Conservation (phyloP, 2,888 invertebrate genomes). For the Acanthosoma haemorrhoidale region DNA sequence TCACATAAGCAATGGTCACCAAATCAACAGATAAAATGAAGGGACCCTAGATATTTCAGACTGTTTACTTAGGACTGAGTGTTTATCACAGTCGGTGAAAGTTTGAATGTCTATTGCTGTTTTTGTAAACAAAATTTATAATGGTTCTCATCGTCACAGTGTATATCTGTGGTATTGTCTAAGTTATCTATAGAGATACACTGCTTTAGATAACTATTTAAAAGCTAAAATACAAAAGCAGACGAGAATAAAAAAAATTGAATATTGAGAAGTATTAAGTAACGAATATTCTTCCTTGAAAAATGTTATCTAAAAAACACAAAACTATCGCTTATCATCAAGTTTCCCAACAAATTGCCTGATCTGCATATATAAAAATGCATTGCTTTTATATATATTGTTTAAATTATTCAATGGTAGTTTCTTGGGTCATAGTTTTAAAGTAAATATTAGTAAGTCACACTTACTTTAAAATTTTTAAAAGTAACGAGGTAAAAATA, state of each 20-base stretch:
- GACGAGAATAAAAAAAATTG: neutral
- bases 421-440: no score
- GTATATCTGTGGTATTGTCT: neutral
- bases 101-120: neutral
- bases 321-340: neutral
- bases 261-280: neutral
- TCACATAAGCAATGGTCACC: neutral
- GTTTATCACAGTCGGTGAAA: slow-evolving; percentile 8
- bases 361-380: no score
- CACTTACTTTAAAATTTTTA: no score
- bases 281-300: neutral
- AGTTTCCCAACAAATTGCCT: no score
- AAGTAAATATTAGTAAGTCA: no score
- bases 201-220: neutral
- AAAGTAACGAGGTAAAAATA: no score
- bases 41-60: neutral
- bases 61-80: slow-evolving; percentile 6
- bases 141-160: neutral
- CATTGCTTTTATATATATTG: no score
- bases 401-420: no score
- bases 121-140: slow-evolving; percentile 11
- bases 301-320: neutral
- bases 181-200: neutral
- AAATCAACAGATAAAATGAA: neutral
- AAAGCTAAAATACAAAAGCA: neutral